These are phyloP conservation scores for Hirtodrosophila confusa DNA, from an alignment of 2,888 invertebrate species.

Conservation along the genomic window DNA sequence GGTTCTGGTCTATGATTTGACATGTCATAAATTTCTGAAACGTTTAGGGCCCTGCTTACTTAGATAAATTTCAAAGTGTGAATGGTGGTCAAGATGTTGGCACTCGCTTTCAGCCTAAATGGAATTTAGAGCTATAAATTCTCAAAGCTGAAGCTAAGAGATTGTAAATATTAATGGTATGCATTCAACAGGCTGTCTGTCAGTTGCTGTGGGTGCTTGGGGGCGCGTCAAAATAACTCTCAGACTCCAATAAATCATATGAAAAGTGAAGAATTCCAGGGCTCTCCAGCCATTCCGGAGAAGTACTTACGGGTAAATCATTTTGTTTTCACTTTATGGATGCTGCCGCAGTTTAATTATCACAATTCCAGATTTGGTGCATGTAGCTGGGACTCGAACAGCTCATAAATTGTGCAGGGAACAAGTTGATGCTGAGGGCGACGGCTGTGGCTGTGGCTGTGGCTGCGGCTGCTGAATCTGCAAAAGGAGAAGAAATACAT, in stretches of 20 bases:
- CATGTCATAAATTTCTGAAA: slow-evolving; percentile 4
- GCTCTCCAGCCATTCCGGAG: slow-evolving; percentile 5
- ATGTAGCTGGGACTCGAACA: slow-evolving; percentile 37
- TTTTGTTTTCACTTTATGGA: slow-evolving; percentile 67
- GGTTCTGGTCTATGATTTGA: no score
- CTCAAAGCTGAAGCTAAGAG: slow-evolving; percentile 1
- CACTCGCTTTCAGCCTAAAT: not conserved
- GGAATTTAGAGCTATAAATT: not conserved
- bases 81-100: slow-evolving; percentile 5
- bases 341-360: slow-evolving; percentile 71
- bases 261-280: slow-evolving; percentile 11
- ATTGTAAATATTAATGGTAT: slow-evolving; percentile 21
- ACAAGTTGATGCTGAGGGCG: slow-evolving; percentile 63
- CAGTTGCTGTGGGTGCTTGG: not conserved
- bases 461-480: slow-evolving; percentile 14
- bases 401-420: slow-evolving; percentile 67
- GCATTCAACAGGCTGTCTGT: not conserved
- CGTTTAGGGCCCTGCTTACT: slow-evolving; percentile 4
- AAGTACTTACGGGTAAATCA: slow-evolving; percentile 54
- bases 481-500: slow-evolving; percentile 29
- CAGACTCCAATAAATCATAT: not conserved
- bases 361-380: slow-evolving; percentile 62
- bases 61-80: slow-evolving; percentile 10
- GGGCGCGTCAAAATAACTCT: no score
- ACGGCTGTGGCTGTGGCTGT: slow-evolving; percentile 18